Evolutionary conservation across 2,888 invertebrate species (phyloP), one percentile per base, ranked within the genome.

Genomic region (Oscheius sp.): DNA sequence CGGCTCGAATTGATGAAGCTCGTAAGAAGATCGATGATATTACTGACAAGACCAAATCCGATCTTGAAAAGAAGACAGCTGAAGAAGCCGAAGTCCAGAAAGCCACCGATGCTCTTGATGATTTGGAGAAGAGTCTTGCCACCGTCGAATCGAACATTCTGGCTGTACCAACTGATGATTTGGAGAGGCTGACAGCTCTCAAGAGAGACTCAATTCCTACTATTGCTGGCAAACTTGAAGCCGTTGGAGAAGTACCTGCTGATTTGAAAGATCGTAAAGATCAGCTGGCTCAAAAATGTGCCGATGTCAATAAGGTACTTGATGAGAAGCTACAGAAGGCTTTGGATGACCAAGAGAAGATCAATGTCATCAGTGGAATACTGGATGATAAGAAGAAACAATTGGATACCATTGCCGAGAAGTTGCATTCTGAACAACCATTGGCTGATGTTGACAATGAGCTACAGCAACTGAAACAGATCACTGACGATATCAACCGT

Each of bases 231-330:
- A 69, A 72, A 53, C 59, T 72, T 49, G 75, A 73, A 43, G 63
- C 55, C 16, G 66, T 77, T 29, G 41, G 53, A 7, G 53, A 64
- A 6, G 72, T 75, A 45, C 74, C 79, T 52, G 71, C 41, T n/a
- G 77, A 73, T 27, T 72, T 74, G 45, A 68, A 76, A 72, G 66
- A 76, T 43, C 74, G 72, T 35, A 72, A 74, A 53, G 76, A 79
- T 13, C 52, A 45, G 7, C 56, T 76, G 23, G 55, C 71, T 41
- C 45, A 70, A 12, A 75, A 75, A 18, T 73, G 64, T 21, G 64
- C 46, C 63, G 72, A 72, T 12, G 45, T 73, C 25, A 73, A 69
- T 52, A 69, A 64, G 46, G 49, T 52, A 25, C 45, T 79, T 41
- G 79, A 76, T 61, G 66, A 71, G 43, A 66, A 74, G 59, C 70